phyloP scores from a whole-genome alignment of 2,888 invertebrate species.

The Stenotaenia linearis region DNA sequence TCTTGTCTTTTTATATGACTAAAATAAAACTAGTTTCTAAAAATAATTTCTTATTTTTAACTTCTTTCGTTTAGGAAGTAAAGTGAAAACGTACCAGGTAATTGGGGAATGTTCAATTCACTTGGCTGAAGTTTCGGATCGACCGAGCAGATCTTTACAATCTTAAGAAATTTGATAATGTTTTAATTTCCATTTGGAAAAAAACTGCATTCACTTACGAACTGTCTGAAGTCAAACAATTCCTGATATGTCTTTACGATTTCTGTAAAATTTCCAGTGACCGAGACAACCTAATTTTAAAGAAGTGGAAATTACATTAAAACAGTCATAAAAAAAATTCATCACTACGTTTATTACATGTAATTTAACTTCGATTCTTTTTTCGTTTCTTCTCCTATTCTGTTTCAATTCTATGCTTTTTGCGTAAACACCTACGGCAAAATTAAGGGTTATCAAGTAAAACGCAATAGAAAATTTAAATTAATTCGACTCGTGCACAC shows the following conservation, averaged over 20 bases:
- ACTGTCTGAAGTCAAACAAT: slow-evolving; percentile 43
- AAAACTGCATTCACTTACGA: slow-evolving; percentile 38
- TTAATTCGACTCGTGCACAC: neutral
- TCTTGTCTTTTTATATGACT: neutral
- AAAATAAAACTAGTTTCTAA: neutral
- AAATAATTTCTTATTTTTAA: neutral
- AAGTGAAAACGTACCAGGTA: neutral
- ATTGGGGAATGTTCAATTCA: neutral
- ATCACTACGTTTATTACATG: slow-evolving; percentile 17
- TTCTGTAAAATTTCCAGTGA: slow-evolving; percentile 43
- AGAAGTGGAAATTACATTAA: neutral
- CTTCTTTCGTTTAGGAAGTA: neutral
- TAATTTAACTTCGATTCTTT: slow-evolving; percentile 30
- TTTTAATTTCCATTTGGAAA: neutral
- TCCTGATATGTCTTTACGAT: slow-evolving; percentile 44
- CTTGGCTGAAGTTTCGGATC: neutral
- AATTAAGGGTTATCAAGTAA: neutral
- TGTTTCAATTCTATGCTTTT: slow-evolving; percentile 33
- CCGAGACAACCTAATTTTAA: slow-evolving; percentile 44
- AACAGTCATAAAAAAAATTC: neutral
- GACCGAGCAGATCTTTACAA: neutral
- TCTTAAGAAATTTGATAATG: neutral
- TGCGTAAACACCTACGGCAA: neutral
- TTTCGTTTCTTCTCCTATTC: slow-evolving; percentile 24
- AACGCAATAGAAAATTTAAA: neutral